Percentiles rank a stretch among this genome's conserved stretches.
Evolutionary conservation across 2,888 invertebrate genomes (phyloP).

Genomic region (Andrena bucephala): DNA sequence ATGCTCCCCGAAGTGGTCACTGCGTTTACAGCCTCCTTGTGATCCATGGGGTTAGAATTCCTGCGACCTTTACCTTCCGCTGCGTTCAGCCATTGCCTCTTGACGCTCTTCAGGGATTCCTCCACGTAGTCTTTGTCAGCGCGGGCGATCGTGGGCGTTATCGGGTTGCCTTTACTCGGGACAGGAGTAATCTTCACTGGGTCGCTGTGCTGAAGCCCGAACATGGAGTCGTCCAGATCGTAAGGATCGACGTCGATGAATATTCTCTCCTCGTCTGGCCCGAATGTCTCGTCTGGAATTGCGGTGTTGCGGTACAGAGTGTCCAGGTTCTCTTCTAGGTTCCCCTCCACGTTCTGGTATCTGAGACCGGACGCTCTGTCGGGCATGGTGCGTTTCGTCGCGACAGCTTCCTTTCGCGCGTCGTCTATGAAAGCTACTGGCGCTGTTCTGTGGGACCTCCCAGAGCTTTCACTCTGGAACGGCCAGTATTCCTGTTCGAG

Average conservation of each 20-base stretch:
- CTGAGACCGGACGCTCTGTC: conserved; percentile 64
- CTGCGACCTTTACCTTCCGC: conserved; percentile 63
- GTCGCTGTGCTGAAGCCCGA: conserved; percentile 74
- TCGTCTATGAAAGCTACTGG: conserved; percentile 68
- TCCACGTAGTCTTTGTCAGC: conserved; percentile 73
- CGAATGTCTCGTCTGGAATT: conserved; percentile 81
- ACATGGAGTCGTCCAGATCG: conserved; percentile 78
- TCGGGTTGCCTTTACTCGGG: conserved; percentile 27
- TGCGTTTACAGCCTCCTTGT: conserved; percentile 4
- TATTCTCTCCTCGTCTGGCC: conserved; percentile 82
- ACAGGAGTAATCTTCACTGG: conserved; percentile 47
- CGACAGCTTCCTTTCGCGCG: conserved; percentile 44
- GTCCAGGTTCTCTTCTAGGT: conserved; percentile 72
- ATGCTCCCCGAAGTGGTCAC: conserved; percentile 40
- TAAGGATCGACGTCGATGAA: conserved; percentile 83
- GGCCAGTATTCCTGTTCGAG: conserved; percentile 89
- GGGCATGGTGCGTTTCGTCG: conserved; percentile 64
- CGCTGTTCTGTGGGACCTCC: conserved; percentile 89
- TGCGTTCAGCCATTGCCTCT: conserved; percentile 64
- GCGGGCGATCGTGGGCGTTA: conserved; percentile 32
- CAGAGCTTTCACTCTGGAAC: conserved; percentile 89
- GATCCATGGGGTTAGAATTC: conserved; percentile 50
- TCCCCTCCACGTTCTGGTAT: conserved; percentile 71
- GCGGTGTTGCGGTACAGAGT: conserved; percentile 75
- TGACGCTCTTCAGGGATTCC: conserved; percentile 76